Base-by-base conservation (phyloP, 1,140 invertebrate species). In the Megalonaias nervosa region DNA sequence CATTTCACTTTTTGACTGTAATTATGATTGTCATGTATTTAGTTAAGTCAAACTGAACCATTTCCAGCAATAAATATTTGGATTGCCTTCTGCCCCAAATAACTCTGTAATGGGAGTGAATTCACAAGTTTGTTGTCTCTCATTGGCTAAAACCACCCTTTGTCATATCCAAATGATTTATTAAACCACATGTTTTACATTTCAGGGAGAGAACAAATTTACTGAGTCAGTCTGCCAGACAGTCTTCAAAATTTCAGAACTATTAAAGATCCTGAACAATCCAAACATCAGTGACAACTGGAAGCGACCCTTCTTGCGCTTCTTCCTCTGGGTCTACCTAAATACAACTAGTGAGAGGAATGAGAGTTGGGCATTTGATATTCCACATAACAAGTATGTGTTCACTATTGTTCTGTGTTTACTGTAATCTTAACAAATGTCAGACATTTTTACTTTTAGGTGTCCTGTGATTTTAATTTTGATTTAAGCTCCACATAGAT, bases 221-320 rank as follows among this genome's bases (percentile, higher is more conserved):
- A 88, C 89, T 55, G 87, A 89, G 67, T 89, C 87, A 14, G 87
- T 89, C 67, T 89, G 88, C 73, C 87, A 89, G 81, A 89, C 87
- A 21, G 88, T 89, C 58, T 85, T 89, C 75, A 80, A 67, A 15
- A 81, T 89, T 59, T 38, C 80, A 13, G 88, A 89, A 58, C 70
- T 89, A 16, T 66, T 89, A 48, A 77, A 82, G 31, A 83, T 89
- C 16, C 66, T 89, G 23, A 89, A 81, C 59, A 81, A 88, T 71
- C 61, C 17, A 15, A 62, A 59, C 15, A 80, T 89, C 68, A 77
- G 74, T 71, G 82, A 81, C 77, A 86, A 85, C 77, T 74, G 85
- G 16, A 89, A 88, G 80, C 74, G 79, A 38, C 85, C 86, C 15
- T 89, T 84, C 67, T 73, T 88, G 23, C 58, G 82, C 9, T 89